Percentiles rank a stretch among this genome's conserved stretches.
These are phyloP conservation scores for Magallana ariakensis DNA, from an alignment of 1,140 invertebrate genomes.

Conservation along the genomic window DNA sequence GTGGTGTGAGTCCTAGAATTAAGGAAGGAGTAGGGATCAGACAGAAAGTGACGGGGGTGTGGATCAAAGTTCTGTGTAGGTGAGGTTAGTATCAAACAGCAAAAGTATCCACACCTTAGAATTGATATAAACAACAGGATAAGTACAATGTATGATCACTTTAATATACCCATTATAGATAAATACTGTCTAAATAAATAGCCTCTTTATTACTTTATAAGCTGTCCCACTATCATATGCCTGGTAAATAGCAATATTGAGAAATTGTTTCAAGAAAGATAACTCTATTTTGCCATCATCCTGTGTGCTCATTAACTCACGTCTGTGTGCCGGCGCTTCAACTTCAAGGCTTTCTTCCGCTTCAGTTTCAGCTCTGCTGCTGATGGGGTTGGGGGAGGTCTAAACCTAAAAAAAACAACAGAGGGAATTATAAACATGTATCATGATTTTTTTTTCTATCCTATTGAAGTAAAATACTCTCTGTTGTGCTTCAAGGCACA, in stretches of 20 bases:
- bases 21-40: slow-evolving; percentile 33
- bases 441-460: too few species aligned
- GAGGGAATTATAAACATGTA: too few species aligned
- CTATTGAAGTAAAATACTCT: too few species aligned
- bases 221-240: neutral
- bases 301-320: slow-evolving; percentile 51
- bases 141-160: neutral
- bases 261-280: slow-evolving; percentile 11
- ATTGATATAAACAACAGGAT: neutral
- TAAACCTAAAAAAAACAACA: slow-evolving; percentile 48
- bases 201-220: neutral
- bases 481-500: too few species aligned
- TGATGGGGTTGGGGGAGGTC: slow-evolving; percentile 53
- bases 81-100: slow-evolving; percentile 22
- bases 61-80: slow-evolving; percentile 33
- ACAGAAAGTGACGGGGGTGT: slow-evolving; percentile 25
- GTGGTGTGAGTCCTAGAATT: slow-evolving; percentile 13
- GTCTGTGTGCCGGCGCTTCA: slow-evolving; percentile 62
- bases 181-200: neutral
- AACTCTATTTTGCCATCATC: neutral
- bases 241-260: too few species aligned
- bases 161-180: neutral
- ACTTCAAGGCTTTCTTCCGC: slow-evolving; percentile 66
- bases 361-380: slow-evolving; percentile 63
- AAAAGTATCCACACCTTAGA: slow-evolving; percentile 9